Conservation (phyloP, 2,888 invertebrate species). For the Scaptomyza cyrtandrae region DNA sequence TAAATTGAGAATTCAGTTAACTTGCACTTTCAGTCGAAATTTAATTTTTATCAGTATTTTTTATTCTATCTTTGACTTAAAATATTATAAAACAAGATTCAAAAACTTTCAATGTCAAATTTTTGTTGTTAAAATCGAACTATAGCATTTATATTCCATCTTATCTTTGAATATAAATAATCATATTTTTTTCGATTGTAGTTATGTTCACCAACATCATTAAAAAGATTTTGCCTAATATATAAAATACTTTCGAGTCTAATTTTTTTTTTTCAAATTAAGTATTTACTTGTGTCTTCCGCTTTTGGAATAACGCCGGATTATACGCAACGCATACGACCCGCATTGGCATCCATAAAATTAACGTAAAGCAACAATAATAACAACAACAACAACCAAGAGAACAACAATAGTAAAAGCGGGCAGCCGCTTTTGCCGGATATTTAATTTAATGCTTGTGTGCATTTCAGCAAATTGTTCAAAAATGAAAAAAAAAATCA, state of each 20-base stretch:
- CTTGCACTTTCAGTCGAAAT: too few relatives aligned
- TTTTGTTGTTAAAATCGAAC: too few relatives aligned
- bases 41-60: too few relatives aligned
- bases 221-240: neutral
- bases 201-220: neutral
- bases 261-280: neutral
- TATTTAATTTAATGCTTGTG: slow-evolving; percentile 70
- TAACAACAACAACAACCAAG: slow-evolving; percentile 3
- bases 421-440: slow-evolving; percentile 61
- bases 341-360: slow-evolving; percentile 70
- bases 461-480: slow-evolving; percentile 14
- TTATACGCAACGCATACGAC: slow-evolving; percentile 67
- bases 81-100: too few relatives aligned
- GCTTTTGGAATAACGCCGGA: slow-evolving; percentile 41
- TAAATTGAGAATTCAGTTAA: too few relatives aligned
- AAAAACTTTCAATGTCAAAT: too few relatives aligned
- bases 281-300: slow-evolving; percentile 53
- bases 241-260: neutral
- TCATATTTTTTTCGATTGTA: neutral
- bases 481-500: too few relatives aligned
- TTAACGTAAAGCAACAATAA: slow-evolving; percentile 42
- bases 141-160: too few relatives aligned
- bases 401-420: slow-evolving; percentile 36
- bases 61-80: too few relatives aligned
- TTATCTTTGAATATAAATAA: neutral